Evolutionary conservation across 2,113 vertebrate species (phyloP).

Genomic region (Notothenia coriiceps): DNA sequence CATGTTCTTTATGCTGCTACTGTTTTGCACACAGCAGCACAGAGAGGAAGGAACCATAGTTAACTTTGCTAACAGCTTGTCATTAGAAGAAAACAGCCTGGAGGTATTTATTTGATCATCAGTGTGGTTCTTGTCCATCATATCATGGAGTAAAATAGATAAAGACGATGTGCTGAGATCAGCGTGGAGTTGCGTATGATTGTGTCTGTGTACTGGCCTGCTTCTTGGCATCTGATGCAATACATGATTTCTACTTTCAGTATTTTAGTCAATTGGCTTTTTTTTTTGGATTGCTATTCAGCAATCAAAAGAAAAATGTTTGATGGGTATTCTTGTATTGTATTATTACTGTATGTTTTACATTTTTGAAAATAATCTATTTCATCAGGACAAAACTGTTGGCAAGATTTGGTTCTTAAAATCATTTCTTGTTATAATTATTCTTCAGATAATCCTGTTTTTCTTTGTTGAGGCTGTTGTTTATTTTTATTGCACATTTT

Average conservation of each 20-base stretch:
- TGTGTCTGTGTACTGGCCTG: neutral
- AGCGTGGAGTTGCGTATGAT: neutral
- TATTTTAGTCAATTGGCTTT: neutral
- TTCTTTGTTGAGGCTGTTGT: conserved; percentile 8
- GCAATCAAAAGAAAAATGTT: too few species aligned
- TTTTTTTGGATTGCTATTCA: too few species aligned
- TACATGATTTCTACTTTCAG: neutral
- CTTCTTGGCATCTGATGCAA: conserved; percentile 8
- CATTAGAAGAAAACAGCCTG: conserved; percentile 74
- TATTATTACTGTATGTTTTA: too few species aligned
- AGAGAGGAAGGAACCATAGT: conserved; percentile 61
- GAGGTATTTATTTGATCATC: conserved; percentile 78
- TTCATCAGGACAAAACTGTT: neutral
- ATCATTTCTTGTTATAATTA: neutral
- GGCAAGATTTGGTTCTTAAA: neutral
- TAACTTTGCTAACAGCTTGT: conserved; percentile 70
- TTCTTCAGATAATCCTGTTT: neutral
- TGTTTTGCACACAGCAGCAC: conserved; percentile 66
- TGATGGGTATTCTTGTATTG: too few species aligned
- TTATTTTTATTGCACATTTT: conserved; percentile 13
- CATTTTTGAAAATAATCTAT: too few species aligned
- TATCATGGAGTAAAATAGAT: conserved; percentile 24
- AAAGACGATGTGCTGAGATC: conserved; percentile 26
- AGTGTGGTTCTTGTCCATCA: conserved; percentile 72
- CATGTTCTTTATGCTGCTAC: conserved; percentile 65